Percentiles rank a stretch among this genome's conserved stretches.
These are phyloP conservation scores for Coregonus ussuriensis DNA, from an alignment of 2,797 vertebrate genomes.

Conservation along the genomic window DNA sequence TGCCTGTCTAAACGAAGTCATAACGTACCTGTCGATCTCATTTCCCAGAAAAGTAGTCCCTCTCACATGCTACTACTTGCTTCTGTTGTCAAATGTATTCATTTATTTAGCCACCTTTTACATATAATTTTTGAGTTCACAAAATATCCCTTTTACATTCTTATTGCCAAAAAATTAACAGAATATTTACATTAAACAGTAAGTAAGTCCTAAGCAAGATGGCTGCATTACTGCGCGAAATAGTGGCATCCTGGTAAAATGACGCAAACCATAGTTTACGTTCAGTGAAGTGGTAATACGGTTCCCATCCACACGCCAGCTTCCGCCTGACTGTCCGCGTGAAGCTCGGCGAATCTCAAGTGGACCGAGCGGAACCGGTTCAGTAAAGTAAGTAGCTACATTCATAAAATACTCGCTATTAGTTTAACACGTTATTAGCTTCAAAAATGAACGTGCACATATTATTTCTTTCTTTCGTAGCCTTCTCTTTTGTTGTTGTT, in stretches of 20 bases:
- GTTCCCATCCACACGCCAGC: conserved; percentile 55
- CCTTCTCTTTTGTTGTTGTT: conserved; percentile 69
- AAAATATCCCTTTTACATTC: not conserved
- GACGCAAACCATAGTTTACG: conserved; percentile 74
- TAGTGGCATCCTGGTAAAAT: conserved; percentile 71
- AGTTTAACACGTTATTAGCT: conserved; percentile 25
- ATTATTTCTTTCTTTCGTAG: conserved; percentile 29
- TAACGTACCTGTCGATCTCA: conserved; percentile 1
- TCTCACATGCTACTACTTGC: not conserved
- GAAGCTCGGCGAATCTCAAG: conserved; percentile 62
- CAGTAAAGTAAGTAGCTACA: conserved; percentile 71
- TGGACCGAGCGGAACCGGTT: conserved; percentile 76
- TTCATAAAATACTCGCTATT: conserved; percentile 17
- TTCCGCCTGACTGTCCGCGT: conserved; percentile 66
- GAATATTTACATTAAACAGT: not conserved
- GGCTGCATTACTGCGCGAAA: conserved; percentile 72
- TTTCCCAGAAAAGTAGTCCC: not conserved
- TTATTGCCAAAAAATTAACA: not conserved
- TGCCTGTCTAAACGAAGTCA: too few relatives aligned
- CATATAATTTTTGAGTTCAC: not conserved
- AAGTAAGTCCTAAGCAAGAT: conserved; percentile 68
- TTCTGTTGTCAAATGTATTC: not conserved
- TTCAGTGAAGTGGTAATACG: conserved; percentile 64
- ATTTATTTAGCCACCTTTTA: not conserved
- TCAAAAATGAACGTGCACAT: not conserved